These are phyloP conservation scores for Crossaster papposus DNA, from an alignment of 53 echinoderm and acorn worm species.

Conservation along the genomic window DNA sequence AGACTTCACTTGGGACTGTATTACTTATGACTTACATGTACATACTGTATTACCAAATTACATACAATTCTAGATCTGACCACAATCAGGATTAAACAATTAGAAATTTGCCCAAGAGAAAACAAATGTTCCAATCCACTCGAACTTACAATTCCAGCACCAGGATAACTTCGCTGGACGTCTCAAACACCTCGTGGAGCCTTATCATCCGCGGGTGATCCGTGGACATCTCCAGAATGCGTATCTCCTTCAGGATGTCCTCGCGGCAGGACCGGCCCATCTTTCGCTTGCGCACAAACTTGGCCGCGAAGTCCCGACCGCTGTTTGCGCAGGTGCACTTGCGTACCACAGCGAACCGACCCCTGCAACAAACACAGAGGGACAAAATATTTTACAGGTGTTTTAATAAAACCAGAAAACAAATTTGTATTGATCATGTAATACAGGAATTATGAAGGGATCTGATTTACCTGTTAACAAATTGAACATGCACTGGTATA, in stretches of 20 bases:
- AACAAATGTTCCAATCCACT: no score
- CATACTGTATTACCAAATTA: no score
- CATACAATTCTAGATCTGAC: no score
- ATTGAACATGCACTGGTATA: no score
- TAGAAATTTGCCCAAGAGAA: no score
- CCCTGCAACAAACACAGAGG: constrained; percentile 63
- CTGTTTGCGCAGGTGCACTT: constrained; percentile 86
- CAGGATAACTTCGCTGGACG: constrained; percentile 82
- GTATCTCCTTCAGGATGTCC: constrained; percentile 97
- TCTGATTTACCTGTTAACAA: neutral
- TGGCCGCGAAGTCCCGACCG: constrained; percentile 83
- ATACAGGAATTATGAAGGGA: neutral
- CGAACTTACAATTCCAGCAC: constrained; percentile 98
- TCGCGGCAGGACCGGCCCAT: constrained; percentile 90
- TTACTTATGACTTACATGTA: no score
- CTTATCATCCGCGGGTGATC: constrained; percentile 84
- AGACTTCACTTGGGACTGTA: neutral
- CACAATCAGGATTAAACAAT: no score
- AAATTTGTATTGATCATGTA: neutral
- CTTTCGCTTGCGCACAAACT: constrained; percentile 94
- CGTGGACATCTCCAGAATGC: constrained; percentile 87
- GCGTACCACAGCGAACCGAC: constrained; percentile 94
- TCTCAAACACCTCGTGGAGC: constrained; percentile 92
- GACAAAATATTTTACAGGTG: neutral
- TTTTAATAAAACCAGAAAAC: neutral